These are phyloP conservation scores for Aurelia sp. DNA, from an alignment of 30 jellyfish, hydroid and myxozoan species.

Conservation along the genomic window DNA sequence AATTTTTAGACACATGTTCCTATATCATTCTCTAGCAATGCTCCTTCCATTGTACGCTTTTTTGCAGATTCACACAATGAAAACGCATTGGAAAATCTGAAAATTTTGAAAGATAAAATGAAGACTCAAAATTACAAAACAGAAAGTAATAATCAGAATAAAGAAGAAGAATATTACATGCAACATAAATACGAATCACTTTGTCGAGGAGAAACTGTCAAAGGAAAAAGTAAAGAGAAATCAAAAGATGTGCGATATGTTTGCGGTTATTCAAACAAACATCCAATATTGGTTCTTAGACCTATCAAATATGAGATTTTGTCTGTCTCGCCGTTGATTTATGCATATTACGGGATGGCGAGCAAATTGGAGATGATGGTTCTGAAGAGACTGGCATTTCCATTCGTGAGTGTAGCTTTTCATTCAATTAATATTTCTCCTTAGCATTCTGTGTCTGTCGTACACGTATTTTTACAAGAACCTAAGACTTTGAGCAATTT, in stretches of 20 bases:
- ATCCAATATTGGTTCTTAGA: slow-evolving; percentile 65
- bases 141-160: not conserved
- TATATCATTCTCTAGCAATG: not conserved
- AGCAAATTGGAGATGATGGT: slow-evolving; percentile 45
- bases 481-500: no score
- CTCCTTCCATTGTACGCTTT: not conserved
- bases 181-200: slow-evolving; percentile 41
- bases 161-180: slow-evolving; percentile 12
- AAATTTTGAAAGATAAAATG: slow-evolving; percentile 1
- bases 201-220: slow-evolving; percentile 31
- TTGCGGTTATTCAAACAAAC: slow-evolving; percentile 51
- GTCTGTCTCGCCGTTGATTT: slow-evolving; percentile 72
- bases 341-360: slow-evolving; percentile 61
- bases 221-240: not conserved
- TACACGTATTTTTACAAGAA: no score
- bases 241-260: not conserved
- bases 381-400: slow-evolving; percentile 75
- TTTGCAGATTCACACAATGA: slow-evolving; percentile 30
- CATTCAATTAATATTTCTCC: not conserved
- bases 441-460: not conserved
- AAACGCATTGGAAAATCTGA: slow-evolving; percentile 25
- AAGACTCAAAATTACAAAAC: not conserved
- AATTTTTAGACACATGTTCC: no score
- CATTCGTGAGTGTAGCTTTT: slow-evolving; percentile 55
- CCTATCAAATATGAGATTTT: slow-evolving; percentile 72